Evolutionary conservation across 2,113 vertebrate species (phyloP).

Genomic region (Chaetura pelagica): DNA sequence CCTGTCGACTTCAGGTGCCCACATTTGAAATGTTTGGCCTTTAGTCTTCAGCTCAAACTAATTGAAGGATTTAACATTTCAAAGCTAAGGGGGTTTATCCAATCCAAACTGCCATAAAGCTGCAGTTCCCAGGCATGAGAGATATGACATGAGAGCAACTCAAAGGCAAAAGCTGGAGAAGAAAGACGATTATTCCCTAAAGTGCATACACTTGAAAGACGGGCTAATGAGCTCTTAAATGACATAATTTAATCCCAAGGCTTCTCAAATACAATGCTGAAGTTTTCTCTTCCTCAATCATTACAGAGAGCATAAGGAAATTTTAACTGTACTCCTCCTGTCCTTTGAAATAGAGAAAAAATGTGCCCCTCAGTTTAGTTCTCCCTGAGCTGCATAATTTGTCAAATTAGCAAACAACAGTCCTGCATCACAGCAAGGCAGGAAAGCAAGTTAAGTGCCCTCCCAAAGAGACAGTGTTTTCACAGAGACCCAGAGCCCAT

Average conservation of each 20-base stretch:
- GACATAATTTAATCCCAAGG: slow-evolving; percentile 49
- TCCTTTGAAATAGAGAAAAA: slow-evolving; percentile 32
- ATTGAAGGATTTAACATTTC: slow-evolving; percentile 63
- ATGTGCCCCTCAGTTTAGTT: background rate
- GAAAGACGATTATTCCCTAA: slow-evolving; percentile 58
- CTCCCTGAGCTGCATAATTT: background rate
- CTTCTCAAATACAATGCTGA: slow-evolving; percentile 33
- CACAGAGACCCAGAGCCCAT: background rate
- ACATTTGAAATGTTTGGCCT: slow-evolving; percentile 60
- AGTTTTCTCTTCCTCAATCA: slow-evolving; percentile 6
- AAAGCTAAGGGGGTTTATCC: slow-evolving; percentile 45
- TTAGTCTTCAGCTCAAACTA: slow-evolving; percentile 45
- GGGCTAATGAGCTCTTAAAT: slow-evolving; percentile 60
- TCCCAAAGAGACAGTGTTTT: background rate
- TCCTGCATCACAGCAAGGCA: background rate
- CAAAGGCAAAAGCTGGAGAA: slow-evolving; percentile 49
- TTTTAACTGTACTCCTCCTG: slow-evolving; percentile 27
- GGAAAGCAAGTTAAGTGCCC: background rate
- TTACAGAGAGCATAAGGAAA: background rate
- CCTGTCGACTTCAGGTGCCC: slow-evolving; percentile 27
- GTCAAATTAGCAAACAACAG: background rate
- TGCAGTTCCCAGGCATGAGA: slow-evolving; percentile 36
- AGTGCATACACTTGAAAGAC: slow-evolving; percentile 56
- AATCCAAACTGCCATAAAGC: slow-evolving; percentile 54
- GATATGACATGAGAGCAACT: background rate